These are phyloP conservation scores for Lasioglossum villosulum DNA, from an alignment of 2,888 invertebrate species.

Conservation along the genomic window DNA sequence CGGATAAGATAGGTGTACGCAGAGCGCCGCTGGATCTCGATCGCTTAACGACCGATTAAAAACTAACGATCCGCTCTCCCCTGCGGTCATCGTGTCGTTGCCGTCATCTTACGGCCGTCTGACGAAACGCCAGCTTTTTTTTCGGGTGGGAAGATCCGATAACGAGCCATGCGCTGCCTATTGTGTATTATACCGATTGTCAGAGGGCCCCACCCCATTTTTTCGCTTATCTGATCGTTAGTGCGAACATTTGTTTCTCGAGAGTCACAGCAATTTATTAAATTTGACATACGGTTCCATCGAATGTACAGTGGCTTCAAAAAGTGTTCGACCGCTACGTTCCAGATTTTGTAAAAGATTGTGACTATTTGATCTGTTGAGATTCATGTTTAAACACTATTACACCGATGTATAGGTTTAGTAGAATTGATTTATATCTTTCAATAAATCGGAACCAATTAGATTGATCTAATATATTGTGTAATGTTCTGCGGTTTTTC, in stretches of 20 bases:
- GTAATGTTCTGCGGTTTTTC: too few relatives aligned
- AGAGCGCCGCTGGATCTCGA: not conserved
- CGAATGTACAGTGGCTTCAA: not conserved
- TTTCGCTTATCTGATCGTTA: not conserved
- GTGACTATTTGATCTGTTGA: not conserved
- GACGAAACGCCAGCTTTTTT: not conserved
- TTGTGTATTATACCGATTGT: conserved; percentile 2
- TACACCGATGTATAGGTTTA: too few relatives aligned
- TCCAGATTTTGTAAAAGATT: not conserved
- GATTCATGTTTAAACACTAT: too few relatives aligned
- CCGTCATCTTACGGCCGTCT: not conserved
- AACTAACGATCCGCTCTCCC: not conserved
- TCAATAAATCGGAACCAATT: too few relatives aligned
- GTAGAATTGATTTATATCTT: too few relatives aligned
- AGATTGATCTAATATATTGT: too few relatives aligned
- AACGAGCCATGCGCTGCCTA: not conserved
- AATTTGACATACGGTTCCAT: not conserved
- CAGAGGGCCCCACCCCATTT: not conserved
- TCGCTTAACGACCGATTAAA: conserved; percentile 22
- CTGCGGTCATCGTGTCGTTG: not conserved
- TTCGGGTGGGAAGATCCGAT: not conserved
- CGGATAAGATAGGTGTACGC: conserved; percentile 21
- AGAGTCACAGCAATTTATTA: not conserved
- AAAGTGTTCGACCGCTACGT: not conserved
- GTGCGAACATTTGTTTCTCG: not conserved